A percentile compares a stretch with the other conserved stretches of the same genome.
These are phyloP conservation scores for Ochropacha duplaris DNA, from an alignment of 2,888 invertebrate genomes.

Conservation along the genomic window DNA sequence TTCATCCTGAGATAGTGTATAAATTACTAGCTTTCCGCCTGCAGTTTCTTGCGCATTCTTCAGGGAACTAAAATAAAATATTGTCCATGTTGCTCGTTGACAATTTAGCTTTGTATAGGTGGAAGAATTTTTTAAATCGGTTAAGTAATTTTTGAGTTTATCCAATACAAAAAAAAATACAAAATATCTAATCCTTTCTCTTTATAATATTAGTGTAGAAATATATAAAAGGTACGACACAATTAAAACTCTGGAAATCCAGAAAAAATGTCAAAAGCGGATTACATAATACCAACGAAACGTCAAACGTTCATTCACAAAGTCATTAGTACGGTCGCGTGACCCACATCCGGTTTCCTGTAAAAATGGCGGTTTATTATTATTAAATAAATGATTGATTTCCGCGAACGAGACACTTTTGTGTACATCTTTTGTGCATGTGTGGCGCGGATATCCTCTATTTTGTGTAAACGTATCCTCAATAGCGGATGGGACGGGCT, in stretches of 20 bases:
- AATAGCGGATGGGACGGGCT: not conserved
- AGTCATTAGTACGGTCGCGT: conserved; percentile 53
- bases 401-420: conserved; percentile 33
- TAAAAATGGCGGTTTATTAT: conserved; percentile 55
- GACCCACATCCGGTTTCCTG: conserved; percentile 69
- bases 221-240: not conserved
- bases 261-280: not conserved
- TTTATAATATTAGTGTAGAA: not conserved
- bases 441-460: not conserved
- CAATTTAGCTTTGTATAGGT: too few relatives aligned
- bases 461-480: not conserved
- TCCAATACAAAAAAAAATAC: too few relatives aligned
- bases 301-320: conserved; percentile 22
- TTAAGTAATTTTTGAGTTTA: too few relatives aligned
- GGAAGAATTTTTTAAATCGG: too few relatives aligned
- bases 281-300: conserved; percentile 6
- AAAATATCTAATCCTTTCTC: not conserved
- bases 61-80: too few relatives aligned
- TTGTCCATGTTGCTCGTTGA: too few relatives aligned
- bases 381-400: conserved; percentile 41
- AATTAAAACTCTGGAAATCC: not conserved
- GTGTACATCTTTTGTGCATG: conserved; percentile 1
- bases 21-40: too few relatives aligned
- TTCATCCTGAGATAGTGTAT: too few relatives aligned
- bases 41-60: too few relatives aligned